Percentiles rank a stretch among this genome's conserved stretches.
These are phyloP conservation scores for Nineta flava DNA, from an alignment of 2,888 invertebrate genomes.

Conservation along the genomic window DNA sequence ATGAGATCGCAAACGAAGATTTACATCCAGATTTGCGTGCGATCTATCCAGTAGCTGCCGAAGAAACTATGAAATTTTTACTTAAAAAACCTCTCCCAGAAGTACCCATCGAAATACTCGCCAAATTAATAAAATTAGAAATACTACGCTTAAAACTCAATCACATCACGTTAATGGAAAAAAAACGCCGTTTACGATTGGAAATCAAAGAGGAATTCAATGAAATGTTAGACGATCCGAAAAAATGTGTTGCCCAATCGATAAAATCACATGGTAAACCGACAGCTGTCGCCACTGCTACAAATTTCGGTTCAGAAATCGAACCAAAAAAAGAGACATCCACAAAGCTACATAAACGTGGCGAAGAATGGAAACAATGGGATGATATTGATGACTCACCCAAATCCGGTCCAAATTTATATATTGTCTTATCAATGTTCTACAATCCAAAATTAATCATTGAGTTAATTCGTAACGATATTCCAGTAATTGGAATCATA, in stretches of 20 bases:
- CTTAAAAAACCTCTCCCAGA: neutral
- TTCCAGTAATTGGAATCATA: slow-evolving; percentile 1
- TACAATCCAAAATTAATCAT: slow-evolving; percentile 1
- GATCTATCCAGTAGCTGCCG: neutral
- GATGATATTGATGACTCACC: slow-evolving; percentile 20
- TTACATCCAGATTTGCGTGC: too few species aligned
- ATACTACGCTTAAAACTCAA: slow-evolving; percentile 4
- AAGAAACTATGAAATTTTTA: neutral
- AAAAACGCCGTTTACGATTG: neutral
- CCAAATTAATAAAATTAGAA: slow-evolving; percentile 5
- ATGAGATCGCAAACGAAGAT: neutral
- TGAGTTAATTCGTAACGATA: neutral
- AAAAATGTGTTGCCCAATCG: neutral
- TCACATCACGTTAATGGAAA: neutral
- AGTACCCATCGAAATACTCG: neutral
- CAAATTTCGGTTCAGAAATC: neutral
- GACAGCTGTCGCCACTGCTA: neutral
- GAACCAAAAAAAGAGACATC: neutral
- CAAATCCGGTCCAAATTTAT: slow-evolving; percentile 20
- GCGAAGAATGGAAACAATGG: slow-evolving; percentile 19
- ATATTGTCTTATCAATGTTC: slow-evolving; percentile 21
- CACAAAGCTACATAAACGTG: slow-evolving; percentile 18
- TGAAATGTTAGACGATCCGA: neutral
- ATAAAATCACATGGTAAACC: neutral
- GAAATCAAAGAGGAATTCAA: neutral